Conservation (phyloP, 2,113 vertebrate genomes). For the Cephalopterus ornatus region DNA sequence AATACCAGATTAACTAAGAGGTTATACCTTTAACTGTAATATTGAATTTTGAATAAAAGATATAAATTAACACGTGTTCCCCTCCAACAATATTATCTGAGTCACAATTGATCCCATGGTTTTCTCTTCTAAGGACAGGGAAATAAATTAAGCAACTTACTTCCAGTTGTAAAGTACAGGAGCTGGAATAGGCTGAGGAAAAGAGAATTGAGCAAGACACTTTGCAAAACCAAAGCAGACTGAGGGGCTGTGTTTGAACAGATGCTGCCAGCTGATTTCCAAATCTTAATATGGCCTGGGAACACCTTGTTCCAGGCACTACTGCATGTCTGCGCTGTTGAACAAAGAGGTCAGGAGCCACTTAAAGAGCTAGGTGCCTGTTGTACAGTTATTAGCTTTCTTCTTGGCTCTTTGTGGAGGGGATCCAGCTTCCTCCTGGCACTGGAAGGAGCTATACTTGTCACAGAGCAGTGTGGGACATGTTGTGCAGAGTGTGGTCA, state of each 20-base stretch:
- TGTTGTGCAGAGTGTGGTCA: not conserved
- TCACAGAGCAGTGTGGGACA: not conserved
- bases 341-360: not conserved
- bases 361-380: not conserved
- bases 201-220: not conserved
- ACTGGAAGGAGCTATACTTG: rapidly evolving
- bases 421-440: not conserved
- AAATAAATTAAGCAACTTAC: not conserved
- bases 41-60: not conserved
- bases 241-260: not conserved
- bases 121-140: not conserved
- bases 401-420: not conserved
- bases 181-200: not conserved
- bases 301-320: not conserved
- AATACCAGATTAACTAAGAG: not conserved
- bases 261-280: not conserved
- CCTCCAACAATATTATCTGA: not conserved
- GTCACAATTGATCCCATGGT: not conserved
- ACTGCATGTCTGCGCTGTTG: not conserved
- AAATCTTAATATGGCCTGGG: not conserved
- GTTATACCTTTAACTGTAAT: not conserved
- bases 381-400: not conserved
- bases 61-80: not conserved
- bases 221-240: not conserved
- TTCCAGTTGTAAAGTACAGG: not conserved